These are phyloP conservation scores for Podarcis siculus DNA, from an alignment of 2,797 vertebrate genomes.

Conservation along the genomic window DNA sequence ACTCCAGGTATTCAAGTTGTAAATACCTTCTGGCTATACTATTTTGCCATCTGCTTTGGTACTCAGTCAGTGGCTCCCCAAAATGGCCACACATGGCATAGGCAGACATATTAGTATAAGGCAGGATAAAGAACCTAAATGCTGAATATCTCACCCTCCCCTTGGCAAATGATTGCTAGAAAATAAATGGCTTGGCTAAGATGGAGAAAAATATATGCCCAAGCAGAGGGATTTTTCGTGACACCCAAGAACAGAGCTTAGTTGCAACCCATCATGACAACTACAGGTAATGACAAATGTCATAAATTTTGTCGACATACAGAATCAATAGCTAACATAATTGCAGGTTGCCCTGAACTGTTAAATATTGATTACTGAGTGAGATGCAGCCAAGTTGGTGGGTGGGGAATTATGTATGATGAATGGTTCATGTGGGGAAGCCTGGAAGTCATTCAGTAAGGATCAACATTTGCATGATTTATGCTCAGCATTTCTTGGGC, in stretches of 20 bases:
- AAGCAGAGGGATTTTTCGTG: not conserved
- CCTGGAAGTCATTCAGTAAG: not conserved
- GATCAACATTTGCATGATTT: not conserved
- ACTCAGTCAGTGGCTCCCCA: not conserved
- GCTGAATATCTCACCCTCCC: too few species aligned
- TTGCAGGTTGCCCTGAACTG: not conserved
- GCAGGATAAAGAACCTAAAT: not conserved
- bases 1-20: not conserved
- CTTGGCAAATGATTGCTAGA: not conserved
- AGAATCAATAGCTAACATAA: not conserved
- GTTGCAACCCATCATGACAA: not conserved
- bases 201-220: not conserved
- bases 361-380: slow-evolving; percentile 14
- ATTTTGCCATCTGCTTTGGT: not conserved
- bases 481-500: not conserved
- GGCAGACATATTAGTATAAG: not conserved
- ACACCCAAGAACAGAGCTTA: not conserved
- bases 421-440: not conserved
- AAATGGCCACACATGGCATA: not conserved
- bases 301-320: not conserved
- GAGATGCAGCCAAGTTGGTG: not conserved
- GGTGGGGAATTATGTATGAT: not conserved
- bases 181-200: not conserved
- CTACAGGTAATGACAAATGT: not conserved
- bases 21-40: not conserved